Evolutionary conservation across 1,140 invertebrate genomes (phyloP), one percentile per base, ranked within the genome.

Genomic region (Pogonus chalceus): DNA sequence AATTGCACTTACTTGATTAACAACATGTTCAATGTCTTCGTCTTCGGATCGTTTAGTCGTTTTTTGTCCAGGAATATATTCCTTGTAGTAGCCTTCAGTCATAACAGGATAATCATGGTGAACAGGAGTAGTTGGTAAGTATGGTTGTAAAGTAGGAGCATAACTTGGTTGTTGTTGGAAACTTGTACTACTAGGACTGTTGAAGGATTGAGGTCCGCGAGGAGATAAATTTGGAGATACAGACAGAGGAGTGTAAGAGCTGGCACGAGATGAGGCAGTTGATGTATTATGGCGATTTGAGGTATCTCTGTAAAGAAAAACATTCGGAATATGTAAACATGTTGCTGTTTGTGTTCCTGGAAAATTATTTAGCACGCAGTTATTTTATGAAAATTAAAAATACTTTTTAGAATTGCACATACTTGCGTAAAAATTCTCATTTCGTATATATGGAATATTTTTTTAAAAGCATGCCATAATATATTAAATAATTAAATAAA

Each of bases 151-250:
- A 4, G 67, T 63, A n/a, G n/a, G n/a, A n/a, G n/a, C n/a, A n/a
- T n/a, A n/a, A n/a, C n/a, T n/a, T n/a, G n/a, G n/a, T n/a, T n/a
- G n/a, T n/a, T n/a, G n/a, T n/a, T n/a, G n/a, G n/a, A n/a, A n/a
- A 23, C 60, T 59, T 2, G 57, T 61, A 10, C 54, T 57, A 1
- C 56, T 62, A 2, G 63, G 62, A 55, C 65, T 69, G 53, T 64
- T 66, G 22, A 55, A 43, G 60, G 51, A 24, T 31, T 51, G 18
- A 21, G 22, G 24, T 35, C 63, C 63, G 43, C 59, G 60, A 20
- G 67, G 67, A 0, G 67, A 69, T 21, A 67, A 52, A 56, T 69
- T 65, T n/a, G 67, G 67, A 2, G 67, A 69, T 1, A 68, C 65
- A 10, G 67, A 66, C 10, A 68, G 53, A 12, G 67, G 67, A 53